phyloP scores from a whole-genome alignment of 2,113 vertebrate species.

The Pongo abelii region DNA sequence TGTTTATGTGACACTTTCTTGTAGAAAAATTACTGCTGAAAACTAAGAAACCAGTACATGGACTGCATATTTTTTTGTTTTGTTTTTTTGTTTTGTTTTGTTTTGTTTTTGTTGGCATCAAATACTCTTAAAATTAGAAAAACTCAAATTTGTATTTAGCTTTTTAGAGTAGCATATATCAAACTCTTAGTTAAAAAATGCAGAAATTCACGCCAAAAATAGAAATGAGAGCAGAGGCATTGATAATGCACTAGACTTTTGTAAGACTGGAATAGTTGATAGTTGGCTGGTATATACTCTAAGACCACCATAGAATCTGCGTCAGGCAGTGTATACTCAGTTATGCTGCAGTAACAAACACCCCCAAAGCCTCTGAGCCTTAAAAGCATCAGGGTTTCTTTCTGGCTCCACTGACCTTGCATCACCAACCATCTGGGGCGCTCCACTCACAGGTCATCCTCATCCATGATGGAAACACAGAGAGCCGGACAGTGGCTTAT shows the following conservation, averaged over 20 bases:
- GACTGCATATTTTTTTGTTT: not conserved
- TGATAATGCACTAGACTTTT: rapidly evolving
- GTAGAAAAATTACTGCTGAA: not conserved
- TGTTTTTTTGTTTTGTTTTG: no score
- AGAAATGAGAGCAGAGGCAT: not conserved
- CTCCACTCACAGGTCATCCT: no score
- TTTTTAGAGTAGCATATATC: not conserved
- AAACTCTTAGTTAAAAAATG: not conserved
- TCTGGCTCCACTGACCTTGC: not conserved
- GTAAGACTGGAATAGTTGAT: not conserved
- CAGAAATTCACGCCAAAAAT: not conserved
- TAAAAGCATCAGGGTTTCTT: not conserved
- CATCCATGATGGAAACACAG: no score
- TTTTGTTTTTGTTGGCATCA: no score
- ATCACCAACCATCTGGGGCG: rapidly evolving
- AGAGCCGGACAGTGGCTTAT: rapidly evolving
- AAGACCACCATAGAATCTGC: not conserved
- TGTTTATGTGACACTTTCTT: no score
- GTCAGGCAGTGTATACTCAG: rapidly evolving
- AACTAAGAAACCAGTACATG: not conserved
- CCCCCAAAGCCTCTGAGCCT: no score
- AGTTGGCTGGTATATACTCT: no score
- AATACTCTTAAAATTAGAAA: not conserved
- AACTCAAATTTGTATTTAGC: not conserved
- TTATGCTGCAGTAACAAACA: not conserved